Base-by-base conservation (phyloP, 2,888 invertebrate species). In the Euphydryas editha region DNA sequence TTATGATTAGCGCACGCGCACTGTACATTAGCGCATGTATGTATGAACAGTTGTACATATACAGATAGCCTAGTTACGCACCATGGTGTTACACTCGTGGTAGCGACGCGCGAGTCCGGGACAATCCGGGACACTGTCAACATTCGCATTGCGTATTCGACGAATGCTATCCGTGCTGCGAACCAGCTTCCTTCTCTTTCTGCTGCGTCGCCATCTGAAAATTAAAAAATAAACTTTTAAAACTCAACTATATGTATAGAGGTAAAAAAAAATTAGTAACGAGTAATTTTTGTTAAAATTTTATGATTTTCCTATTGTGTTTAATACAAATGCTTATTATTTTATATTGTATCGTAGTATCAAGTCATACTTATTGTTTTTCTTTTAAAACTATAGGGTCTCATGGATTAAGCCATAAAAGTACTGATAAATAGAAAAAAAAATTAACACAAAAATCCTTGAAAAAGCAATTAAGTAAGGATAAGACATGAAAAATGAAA, bases 11-110 rank as follows among this genome's bases (percentile, higher is more conserved):
- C n/a, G n/a, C n/a, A n/a, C n/a, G n/a, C n/a, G n/a, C n/a, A n/a
- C 1, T 3, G 8, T 7, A 30, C 30, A 7, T 30, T 30, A 7
- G 30, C 30, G 8, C 30, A 7, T 30, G 30, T 7, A 7, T 8
- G 30, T 8, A 30, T 7, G 5, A 30, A 1, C 8, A 30, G 2
- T 30, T 44, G 10, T 37, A 21, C 21, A 15, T 17, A 18, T 44
- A 0, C 7, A 47, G 17, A 10, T 21, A 59, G 56, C 42, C 20
- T 63, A 47, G 11, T 15, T 57, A 80, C 88, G 93, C 86, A 97
- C 97, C 93, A 95, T 94, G 73, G 95, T 95, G 84, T 96, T 97
- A 85, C 97, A 97, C 79, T 96, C 94, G 79, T 96, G 96, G 87
- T 95, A 96, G 65, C 97, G 93, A 79, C 95, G 95, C 77, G 95